Evolutionary conservation across 2,888 invertebrate genomes (phyloP), one percentile per base, ranked within the genome.

Genomic region (Ectemnius continuus): DNA sequence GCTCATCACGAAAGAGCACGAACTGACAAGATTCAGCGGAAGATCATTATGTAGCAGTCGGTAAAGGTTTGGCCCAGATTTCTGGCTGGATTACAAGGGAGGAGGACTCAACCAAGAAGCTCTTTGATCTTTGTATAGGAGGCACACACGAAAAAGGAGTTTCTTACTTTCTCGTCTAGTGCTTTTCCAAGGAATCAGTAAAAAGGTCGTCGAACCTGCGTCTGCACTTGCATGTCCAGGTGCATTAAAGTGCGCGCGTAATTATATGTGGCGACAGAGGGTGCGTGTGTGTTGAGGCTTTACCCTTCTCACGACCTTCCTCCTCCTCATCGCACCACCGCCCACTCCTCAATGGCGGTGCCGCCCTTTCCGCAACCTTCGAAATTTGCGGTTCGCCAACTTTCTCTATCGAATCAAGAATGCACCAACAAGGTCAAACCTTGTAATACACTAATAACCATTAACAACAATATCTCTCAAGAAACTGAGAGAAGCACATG

Each of bases 161-260:
- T 36, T 36, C 36, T 36, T 36, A 11, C 36, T 28, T 60, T 36
- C 14, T 28, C n/a, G 36, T 28, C 23, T 23, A 59, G n/a, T 26
- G 59, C 23, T 23, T 20, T 14, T 23, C 26, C 26, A 57, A 16
- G 57, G 58, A 59, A 23, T 18, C 28, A 36, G 16, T 61, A 52
- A 70, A 67, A 65, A 56, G 63, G 71, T 72, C 78, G 70, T 23
- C 63, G 62, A 72, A 67, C 70, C 60, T 63, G 68, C 57, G 20
- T 13, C 5, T 16, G n/a, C 52, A 63, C 23, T 71, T 67, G 81
- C 81, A 79, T 81, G 81, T 75, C 79, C 81, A 81, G 73, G 67
- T 70, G 64, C 77, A 79, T 81, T 81, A 81, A 79, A 77, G 75
- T 59, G 77, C 79, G 66, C 76, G 72, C 74, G 75, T 81, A 81